Percentiles rank a stretch among this genome's conserved stretches.
Conservation (phyloP, 2,888 invertebrate genomes). For the Diarsia brunnea region DNA sequence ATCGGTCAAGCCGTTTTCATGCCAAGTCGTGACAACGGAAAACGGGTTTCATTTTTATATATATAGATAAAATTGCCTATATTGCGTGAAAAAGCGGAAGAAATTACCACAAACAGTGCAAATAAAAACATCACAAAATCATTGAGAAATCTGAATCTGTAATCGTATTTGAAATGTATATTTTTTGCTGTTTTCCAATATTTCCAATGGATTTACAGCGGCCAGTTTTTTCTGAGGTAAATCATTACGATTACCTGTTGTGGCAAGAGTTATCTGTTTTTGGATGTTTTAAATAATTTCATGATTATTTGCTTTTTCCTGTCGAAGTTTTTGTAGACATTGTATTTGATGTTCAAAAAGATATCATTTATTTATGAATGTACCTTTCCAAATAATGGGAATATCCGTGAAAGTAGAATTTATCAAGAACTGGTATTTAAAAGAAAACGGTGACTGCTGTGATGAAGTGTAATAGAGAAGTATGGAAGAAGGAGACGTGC, state of each 20-base stretch:
- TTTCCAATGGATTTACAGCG: constrained; percentile 22
- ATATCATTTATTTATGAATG: background rate
- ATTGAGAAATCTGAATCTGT: constrained; percentile 22
- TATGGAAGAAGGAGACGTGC: too few relatives aligned
- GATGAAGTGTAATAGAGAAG: too few relatives aligned
- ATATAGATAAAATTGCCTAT: constrained; percentile 22
- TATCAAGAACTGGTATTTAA: too few relatives aligned
- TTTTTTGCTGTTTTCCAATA: constrained; percentile 49
- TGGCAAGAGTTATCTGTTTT: constrained; percentile 10
- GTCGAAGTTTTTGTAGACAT: background rate
- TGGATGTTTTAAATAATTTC: background rate
- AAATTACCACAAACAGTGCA: constrained; percentile 27
- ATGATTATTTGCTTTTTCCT: background rate
- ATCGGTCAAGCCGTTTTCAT: too few relatives aligned
- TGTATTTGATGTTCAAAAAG: background rate
- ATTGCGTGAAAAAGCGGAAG: constrained; percentile 20
- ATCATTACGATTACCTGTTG: constrained; percentile 23
- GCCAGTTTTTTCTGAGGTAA: constrained; percentile 32
- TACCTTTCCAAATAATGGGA: background rate
- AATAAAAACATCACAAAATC: constrained; percentile 28
- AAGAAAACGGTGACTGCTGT: too few relatives aligned
- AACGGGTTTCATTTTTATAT: too few relatives aligned
- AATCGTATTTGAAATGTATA: constrained; percentile 43
- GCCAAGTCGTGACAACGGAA: too few relatives aligned
- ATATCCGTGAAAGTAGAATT: background rate